Conservation (phyloP, 2,888 invertebrate genomes). For the Spilosoma lubricipeda region DNA sequence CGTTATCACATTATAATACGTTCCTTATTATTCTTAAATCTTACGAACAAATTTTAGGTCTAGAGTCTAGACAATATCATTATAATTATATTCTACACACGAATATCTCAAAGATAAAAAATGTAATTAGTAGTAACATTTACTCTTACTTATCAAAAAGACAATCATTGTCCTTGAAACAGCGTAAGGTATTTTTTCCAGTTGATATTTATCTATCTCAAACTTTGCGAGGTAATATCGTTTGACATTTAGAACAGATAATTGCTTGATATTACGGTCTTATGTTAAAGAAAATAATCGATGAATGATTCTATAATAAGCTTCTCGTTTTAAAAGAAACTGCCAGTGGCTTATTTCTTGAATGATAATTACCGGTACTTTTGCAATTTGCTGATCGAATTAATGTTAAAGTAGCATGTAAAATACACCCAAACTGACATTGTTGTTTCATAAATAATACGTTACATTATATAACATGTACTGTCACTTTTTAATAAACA, state of each 20-base stretch:
- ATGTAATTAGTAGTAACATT: too few relatives aligned
- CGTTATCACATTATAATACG: too few relatives aligned
- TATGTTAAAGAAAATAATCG: background rate
- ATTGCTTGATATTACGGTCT: background rate
- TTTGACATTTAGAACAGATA: background rate
- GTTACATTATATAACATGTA: too few relatives aligned
- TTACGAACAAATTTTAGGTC: too few relatives aligned
- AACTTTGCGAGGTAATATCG: background rate
- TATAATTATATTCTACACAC: too few relatives aligned
- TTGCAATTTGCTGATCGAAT: background rate
- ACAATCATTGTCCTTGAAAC: background rate
- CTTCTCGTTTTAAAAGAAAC: background rate
- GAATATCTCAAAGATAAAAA: too few relatives aligned
- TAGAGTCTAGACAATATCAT: too few relatives aligned
- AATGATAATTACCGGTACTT: background rate
- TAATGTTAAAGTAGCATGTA: background rate
- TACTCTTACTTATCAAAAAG: background rate
- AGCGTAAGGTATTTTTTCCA: background rate
- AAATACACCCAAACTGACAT: background rate
- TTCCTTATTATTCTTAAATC: too few relatives aligned
- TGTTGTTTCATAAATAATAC: too few relatives aligned
- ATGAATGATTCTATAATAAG: background rate
- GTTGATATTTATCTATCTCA: background rate
- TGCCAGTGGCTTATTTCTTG: background rate
- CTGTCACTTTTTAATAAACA: too few relatives aligned